phyloP scores from a whole-genome alignment of 2,888 invertebrate genomes.

The Chaetogeoica ovagalla region DNA sequence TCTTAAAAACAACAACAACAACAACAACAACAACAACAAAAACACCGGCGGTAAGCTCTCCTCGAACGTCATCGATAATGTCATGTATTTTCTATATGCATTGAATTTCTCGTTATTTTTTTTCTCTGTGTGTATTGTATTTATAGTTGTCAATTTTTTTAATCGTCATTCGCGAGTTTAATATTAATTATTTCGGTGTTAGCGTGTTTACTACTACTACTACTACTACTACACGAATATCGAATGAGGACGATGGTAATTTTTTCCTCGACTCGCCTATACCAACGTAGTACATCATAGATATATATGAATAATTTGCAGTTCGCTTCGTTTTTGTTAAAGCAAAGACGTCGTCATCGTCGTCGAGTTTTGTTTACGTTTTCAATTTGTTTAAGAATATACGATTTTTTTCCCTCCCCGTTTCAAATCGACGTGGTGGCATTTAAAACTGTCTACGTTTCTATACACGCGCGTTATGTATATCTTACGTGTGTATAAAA shows the following conservation, averaged over 20 bases:
- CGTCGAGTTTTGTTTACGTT: constrained; percentile 20
- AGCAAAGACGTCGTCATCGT: background rate
- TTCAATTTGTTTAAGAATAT: background rate
- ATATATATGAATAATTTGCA: constrained; percentile 4
- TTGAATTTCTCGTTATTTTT: too few relatives aligned
- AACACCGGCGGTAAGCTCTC: constrained; percentile 55
- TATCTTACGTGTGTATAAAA: background rate
- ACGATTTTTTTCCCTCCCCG: background rate
- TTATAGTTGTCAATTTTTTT: background rate
- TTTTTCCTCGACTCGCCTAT: background rate
- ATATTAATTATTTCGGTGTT: background rate
- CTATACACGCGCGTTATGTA: background rate
- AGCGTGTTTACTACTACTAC: background rate
- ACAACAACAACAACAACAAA: constrained; percentile 56
- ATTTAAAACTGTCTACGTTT: constrained; percentile 30
- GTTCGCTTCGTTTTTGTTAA: background rate
- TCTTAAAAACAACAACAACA: constrained; percentile 57
- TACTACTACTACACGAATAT: background rate
- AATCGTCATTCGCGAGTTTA: too few relatives aligned
- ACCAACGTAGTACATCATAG: background rate
- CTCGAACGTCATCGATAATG: constrained; percentile 55
- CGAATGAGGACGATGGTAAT: background rate
- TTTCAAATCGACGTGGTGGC: background rate
- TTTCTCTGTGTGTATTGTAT: too few relatives aligned
- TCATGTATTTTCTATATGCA: too few relatives aligned